These are phyloP conservation scores for Thunnus thynnus DNA, from an alignment of 2,113 vertebrate genomes.

Conservation along the genomic window DNA sequence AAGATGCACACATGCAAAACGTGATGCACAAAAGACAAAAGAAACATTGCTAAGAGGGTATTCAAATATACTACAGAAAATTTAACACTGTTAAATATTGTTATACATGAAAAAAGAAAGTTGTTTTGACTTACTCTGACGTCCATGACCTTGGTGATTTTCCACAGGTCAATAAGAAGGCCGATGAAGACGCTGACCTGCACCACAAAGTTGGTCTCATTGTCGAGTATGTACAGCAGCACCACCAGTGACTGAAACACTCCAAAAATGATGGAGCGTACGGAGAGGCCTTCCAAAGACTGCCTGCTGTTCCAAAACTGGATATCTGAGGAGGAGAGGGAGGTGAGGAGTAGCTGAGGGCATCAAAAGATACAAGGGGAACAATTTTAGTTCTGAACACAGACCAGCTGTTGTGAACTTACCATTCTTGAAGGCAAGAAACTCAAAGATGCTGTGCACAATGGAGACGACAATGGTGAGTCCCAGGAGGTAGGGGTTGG, in stretches of 20 bases:
- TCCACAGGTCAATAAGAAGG: conserved; percentile 98
- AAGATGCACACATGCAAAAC: not conserved
- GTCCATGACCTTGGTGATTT: conserved; percentile 99
- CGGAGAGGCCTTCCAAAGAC: conserved; percentile 95
- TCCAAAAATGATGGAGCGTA: conserved; percentile 95
- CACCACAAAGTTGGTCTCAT: conserved; percentile 97
- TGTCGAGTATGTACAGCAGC: conserved; percentile 96
- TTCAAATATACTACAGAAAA: no score
- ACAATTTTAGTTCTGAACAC: not conserved
- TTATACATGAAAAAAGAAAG: not conserved
- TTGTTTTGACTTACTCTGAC: conserved; percentile 87
- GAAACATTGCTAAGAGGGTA: no score
- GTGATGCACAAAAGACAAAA: not conserved
- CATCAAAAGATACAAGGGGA: no score
- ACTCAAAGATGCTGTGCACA: conserved; percentile 96
- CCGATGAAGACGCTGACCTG: conserved; percentile 98
- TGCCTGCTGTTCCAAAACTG: conserved; percentile 99
- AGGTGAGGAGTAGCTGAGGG: not conserved
- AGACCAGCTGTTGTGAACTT: conserved; percentile 16
- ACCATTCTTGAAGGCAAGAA: conserved; percentile 98
- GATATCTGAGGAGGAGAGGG: conserved; percentile 87
- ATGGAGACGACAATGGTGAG: conserved; percentile 95
- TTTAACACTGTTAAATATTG: not conserved
- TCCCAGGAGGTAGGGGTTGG: conserved; percentile 94
- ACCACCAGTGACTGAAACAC: conserved; percentile 97